Base-by-base conservation (phyloP, 2,113 vertebrate genomes). In the Zingel zingel region DNA sequence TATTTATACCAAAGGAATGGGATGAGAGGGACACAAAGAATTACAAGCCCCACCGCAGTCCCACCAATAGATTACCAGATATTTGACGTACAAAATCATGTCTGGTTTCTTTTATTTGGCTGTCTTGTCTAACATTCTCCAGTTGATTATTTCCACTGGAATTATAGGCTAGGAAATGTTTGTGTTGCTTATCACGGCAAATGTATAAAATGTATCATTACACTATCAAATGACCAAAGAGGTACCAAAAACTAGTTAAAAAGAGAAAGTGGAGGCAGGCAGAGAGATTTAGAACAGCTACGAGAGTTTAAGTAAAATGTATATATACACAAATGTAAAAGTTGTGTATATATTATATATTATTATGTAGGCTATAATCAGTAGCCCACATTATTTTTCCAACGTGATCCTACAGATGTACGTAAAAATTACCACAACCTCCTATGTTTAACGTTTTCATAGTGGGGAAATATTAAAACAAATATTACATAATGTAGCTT, bases 1-100 rank as follows among this genome's bases (percentile, higher is more conserved):
- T 69, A n/a, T 69, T 59, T 27, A 50, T 5, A 69, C 59, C 45
- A 78, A 69, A 68, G 15, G 10, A 48, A n/a, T 15, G 5, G 16
- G 23, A 74, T 30, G 12, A 33, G 0, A 23, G 45, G 4, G 50
- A 12, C 21, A 43, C 1, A 3, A n/a, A 33, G 30, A 19, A 18
- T 61, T 62, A 19, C 30, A 62, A 19, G 16, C 59, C 30, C 9
- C 6, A 59, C 13, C 15, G 25, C 53, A 58, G 12, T 5, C 1
- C 13, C 16, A 51, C 2, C 16, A 51, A 51, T 13, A 27, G 30
- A 51, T 33, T 30, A 33, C 47, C 25, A 51, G 10, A 18, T 13
- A 18, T 68, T 21, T 68, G 4, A 68, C 7, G 8, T 19, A 62
- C 27, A 10, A 19, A 36, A 36, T 62, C 4, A 4, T 0, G 15